Base-by-base conservation (phyloP, 2,113 vertebrate genomes). In the Platycercus adscitus region DNA sequence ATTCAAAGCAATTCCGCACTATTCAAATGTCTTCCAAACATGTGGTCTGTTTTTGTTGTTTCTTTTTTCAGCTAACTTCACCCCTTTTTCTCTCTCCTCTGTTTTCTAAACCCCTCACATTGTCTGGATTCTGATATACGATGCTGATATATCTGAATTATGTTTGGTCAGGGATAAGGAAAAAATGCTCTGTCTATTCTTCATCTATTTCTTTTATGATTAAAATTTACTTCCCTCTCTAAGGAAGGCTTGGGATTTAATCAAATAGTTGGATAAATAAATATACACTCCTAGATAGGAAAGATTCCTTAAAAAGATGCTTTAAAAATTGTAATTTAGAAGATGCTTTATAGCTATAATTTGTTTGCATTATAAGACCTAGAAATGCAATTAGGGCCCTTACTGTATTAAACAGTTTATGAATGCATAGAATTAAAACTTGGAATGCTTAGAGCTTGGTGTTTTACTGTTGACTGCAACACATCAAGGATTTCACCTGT, bases 1-100 rank as follows among this genome's bases (percentile, higher is more conserved):
- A 52, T 33, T 85, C 88, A 56, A 78, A 85, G 28, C 16, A 17
- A 69, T 78, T 71, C 55, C 88, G 58, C 52, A 85, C 75, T 79
- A 52, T 53, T 92, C 60, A 66, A 92, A 96, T 87, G 86, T 90
- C 60, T 95, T 94, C 56, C 82, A 95, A 80, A 86, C 79, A 29
- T 89, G 81, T 0, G 2, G 37, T 55, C 20, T 49, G 56, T 19
- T 81, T 84, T 83, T 61, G 11, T 5, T 79, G 44, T 33, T 55
- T 17, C 10, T 6, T 44, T 61, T 2, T 56, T 70, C 58, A 39
- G 16, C 28, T 68, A 35, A 63, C 25, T 8, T 52, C 63, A 63
- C 17, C 10, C 6, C 15, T 56, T 75, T 73, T 50, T 46, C 17
- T 86, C 20, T 82, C 21, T 82, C 86, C 60, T 93, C 12, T 21